phyloP scores from a whole-genome alignment of 2,113 vertebrate species.

The Upupa epops region DNA sequence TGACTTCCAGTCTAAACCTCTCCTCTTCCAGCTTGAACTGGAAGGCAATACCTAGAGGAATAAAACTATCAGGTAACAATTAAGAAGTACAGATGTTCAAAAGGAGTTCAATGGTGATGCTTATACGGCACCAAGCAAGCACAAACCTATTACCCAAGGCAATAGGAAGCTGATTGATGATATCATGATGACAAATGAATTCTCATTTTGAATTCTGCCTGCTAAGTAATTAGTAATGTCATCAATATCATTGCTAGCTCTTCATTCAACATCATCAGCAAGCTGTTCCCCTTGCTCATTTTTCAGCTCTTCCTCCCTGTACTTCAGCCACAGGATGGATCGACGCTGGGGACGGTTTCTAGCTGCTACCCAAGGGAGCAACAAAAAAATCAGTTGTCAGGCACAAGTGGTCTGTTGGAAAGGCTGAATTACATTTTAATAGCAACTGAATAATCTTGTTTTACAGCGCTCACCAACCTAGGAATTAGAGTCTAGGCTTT shows the following conservation, averaged over 20 bases:
- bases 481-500: background rate
- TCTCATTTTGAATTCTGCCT: constrained; percentile 69
- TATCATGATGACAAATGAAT: constrained; percentile 63
- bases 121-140: background rate
- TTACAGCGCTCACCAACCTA: constrained; percentile 1
- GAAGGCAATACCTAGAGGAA: no score
- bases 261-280: constrained; percentile 62
- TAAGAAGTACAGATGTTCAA: background rate
- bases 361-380: background rate
- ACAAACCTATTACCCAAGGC: constrained; percentile 23
- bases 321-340: constrained; percentile 12
- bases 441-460: background rate
- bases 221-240: constrained; percentile 70
- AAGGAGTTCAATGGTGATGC: background rate
- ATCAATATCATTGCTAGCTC: constrained; percentile 62
- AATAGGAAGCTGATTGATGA: constrained; percentile 56
- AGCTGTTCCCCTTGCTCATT: constrained; percentile 45
- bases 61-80: background rate
- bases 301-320: constrained; percentile 36
- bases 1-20: no score
- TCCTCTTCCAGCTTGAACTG: no score
- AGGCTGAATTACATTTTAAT: constrained; percentile 28
- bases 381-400: constrained; percentile 46
- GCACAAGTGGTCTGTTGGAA: constrained; percentile 6
- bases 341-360: background rate